Conservation (phyloP, 2,888 invertebrate genomes). For the Pammene fasciana region DNA sequence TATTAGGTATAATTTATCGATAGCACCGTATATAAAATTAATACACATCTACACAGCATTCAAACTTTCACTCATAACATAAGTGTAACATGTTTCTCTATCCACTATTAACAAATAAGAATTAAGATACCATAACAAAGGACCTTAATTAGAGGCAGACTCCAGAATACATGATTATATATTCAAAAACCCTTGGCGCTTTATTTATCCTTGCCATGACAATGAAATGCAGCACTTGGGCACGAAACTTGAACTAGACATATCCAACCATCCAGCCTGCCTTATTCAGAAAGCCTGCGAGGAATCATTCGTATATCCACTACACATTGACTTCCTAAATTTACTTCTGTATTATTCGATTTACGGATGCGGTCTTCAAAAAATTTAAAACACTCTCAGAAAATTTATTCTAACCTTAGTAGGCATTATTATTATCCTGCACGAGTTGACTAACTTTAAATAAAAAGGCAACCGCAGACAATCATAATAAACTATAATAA, state of each 20-base stretch:
- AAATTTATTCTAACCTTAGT: too few relatives aligned
- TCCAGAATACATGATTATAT: constrained; percentile 16
- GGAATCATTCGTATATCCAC: neutral
- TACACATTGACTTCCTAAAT: neutral
- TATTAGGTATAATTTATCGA: too few relatives aligned
- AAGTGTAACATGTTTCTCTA: neutral
- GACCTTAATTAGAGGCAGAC: constrained; percentile 20
- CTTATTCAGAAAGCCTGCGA: constrained; percentile 4
- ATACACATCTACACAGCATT: too few relatives aligned
- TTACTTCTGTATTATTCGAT: neutral
- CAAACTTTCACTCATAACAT: too few relatives aligned
- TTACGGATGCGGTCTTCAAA: too few relatives aligned
- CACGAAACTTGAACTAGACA: constrained; percentile 64
- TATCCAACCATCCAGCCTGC: constrained; percentile 57
- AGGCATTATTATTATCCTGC: too few relatives aligned
- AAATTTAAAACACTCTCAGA: too few relatives aligned
- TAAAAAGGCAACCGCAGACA: too few relatives aligned
- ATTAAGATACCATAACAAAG: constrained; percentile 13
- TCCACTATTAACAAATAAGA: neutral
- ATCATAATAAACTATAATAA: too few relatives aligned
- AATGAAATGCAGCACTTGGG: constrained; percentile 60
- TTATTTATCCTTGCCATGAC: constrained; percentile 60
- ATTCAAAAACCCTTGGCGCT: constrained; percentile 26
- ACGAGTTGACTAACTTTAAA: too few relatives aligned
- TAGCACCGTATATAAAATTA: too few relatives aligned